Evolutionary conservation across 2,113 vertebrate species (phyloP), one percentile per base, ranked within the genome.

Genomic region (Scalopus aquaticus): DNA sequence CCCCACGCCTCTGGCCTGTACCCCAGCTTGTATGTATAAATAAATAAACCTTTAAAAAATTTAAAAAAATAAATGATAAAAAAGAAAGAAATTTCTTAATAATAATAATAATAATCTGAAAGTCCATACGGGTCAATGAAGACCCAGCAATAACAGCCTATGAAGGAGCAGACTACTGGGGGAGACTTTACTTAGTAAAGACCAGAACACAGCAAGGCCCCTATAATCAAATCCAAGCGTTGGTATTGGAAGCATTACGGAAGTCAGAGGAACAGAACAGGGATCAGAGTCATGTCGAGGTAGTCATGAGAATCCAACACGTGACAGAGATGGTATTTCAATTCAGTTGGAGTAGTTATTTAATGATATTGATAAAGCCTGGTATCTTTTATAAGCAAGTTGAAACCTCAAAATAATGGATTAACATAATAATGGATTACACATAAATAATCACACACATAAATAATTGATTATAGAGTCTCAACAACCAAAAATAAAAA

Each of bases 401-500:
- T 44, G 22, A 88, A 83, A 78, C 17, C 30, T 69, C 62, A n/a
- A n/a, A n/a, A n/a, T n/a, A n/a, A n/a, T n/a, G n/a, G n/a, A n/a
- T n/a, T n/a, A n/a, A n/a, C n/a, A n/a, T n/a, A n/a, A n/a, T n/a
- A n/a, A n/a, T n/a, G n/a, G n/a, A n/a, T n/a, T n/a, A n/a, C n/a
- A n/a, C n/a, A n/a, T n/a, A n/a, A n/a, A n/a, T n/a, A n/a, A n/a
- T 74, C 78, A 56, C 3, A 64, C 35, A 32, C 28, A 28, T 64
- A 92, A 95, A 51, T 46, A 95, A 90, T 42, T 79, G 78, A 78
- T 74, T 46, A 17, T 78, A 49, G 22, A 77, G 67, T 69, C n/a
- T n/a, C 32, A 82, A 81, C 74, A 81, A 62, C 30, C 22, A 64
- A 35, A 82, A 37, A 92, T 85, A 13, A 89, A 62, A 80, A 16